Percentiles rank a stretch among this genome's conserved stretches.
These are phyloP conservation scores for Ctenopoma kingsleyae DNA, from an alignment of 2,797 vertebrate species.

Conservation along the genomic window DNA sequence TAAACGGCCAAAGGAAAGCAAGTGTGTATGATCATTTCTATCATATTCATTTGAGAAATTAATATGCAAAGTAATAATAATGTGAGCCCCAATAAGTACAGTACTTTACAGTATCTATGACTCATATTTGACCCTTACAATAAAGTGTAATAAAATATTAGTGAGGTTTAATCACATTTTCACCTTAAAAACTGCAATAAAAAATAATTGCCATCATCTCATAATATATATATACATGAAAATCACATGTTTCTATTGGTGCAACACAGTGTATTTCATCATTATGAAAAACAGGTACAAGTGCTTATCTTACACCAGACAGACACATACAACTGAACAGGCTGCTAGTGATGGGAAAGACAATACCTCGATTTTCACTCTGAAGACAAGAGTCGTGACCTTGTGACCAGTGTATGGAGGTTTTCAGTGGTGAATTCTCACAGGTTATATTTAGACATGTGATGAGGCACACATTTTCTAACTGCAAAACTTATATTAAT, in stretches of 20 bases:
- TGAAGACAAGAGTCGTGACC: conserved; percentile 59
- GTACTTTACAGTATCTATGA: conserved; percentile 2
- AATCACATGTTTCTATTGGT: conserved; percentile 40
- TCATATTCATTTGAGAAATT: not conserved
- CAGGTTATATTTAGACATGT: conserved; percentile 28
- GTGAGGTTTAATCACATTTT: conserved; percentile 37
- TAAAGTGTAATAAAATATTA: too few relatives aligned
- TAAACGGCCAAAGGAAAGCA: conserved; percentile 32
- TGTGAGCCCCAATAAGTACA: conserved; percentile 7
- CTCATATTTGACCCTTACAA: conserved; percentile 2
- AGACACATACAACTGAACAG: conserved; percentile 58
- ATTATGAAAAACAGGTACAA: conserved; percentile 66
- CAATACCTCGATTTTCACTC: conserved; percentile 73
- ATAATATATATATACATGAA: not conserved
- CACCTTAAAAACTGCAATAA: conserved; percentile 55
- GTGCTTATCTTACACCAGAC: conserved; percentile 48
- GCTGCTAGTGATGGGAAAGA: conserved; percentile 70
- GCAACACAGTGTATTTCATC: conserved; percentile 28
- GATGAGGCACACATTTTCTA: conserved; percentile 7
- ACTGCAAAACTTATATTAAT: not conserved
- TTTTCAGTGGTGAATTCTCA: conserved; percentile 17
- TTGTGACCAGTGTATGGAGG: conserved; percentile 38
- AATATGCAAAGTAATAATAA: not conserved
- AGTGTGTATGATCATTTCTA: conserved; percentile 5
- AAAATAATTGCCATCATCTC: conserved; percentile 42